A percentile compares a stretch with the other conserved stretches of the same genome.
Conservation (phyloP, 2,888 invertebrate species). For the Acleris emargana region DNA sequence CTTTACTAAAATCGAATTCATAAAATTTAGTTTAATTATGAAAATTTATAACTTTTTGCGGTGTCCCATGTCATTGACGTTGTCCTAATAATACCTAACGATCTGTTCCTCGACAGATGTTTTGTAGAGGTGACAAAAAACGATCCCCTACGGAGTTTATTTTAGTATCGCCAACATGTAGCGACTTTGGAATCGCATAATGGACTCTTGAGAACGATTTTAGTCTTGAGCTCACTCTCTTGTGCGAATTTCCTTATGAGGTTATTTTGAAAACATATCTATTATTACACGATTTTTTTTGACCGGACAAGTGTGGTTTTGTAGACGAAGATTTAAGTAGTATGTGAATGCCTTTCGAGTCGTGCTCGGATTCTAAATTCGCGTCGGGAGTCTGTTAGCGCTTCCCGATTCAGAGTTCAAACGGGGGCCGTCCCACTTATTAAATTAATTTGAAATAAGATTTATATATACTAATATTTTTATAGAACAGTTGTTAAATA, state of each 20-base stretch:
- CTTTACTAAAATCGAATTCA: slow-evolving; percentile 11
- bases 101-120: slow-evolving; percentile 10
- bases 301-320: no score
- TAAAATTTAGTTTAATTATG: no score
- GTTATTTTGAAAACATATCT: no score
- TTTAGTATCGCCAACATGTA: slow-evolving; percentile 28
- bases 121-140: slow-evolving; percentile 5
- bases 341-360: no score
- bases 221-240: no score
- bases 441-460: slow-evolving; percentile 74
- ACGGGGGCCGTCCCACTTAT: slow-evolving; percentile 55
- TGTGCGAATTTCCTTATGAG: no score
- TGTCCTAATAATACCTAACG: slow-evolving; percentile 4
- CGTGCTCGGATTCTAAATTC: neutral
- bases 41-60: neutral
- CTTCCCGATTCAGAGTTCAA: slow-evolving; percentile 21
- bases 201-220: no score
- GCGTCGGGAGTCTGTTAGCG: neutral
- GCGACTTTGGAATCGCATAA: slow-evolving; percentile 7
- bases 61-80: slow-evolving; percentile 3
- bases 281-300: no score
- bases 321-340: no score
- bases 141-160: slow-evolving; percentile 25
- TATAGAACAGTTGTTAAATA: slow-evolving; percentile 73
- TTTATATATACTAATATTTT: slow-evolving; percentile 83